Evolutionary conservation across 2,797 vertebrate genomes (phyloP), one percentile per base, ranked within the genome.

Genomic region (Tenualosa thibaudeaui): DNA sequence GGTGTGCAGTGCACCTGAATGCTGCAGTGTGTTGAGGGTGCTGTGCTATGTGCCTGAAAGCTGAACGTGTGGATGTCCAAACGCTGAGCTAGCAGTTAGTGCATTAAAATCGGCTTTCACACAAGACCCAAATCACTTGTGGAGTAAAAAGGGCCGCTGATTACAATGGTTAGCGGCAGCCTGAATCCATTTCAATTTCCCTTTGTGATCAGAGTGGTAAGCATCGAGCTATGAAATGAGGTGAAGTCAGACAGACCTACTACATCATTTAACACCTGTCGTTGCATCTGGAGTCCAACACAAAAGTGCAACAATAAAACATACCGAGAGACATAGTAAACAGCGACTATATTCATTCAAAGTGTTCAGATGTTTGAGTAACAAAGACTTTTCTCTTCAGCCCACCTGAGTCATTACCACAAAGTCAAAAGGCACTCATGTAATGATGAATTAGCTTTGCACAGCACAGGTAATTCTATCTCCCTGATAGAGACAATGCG

Each of bases 71-170:
- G 40, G 71, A 78, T 78, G 71, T 43, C 71, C 19, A 40, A 78
- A 22, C 19, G 71, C 71, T 78, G 71, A 78, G 71, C 37, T 78
- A 17, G 71, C 71, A 43, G 71, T 78, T 78, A 17, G 19, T 78
- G 71, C 17, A 7, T 78, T 78, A 78, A 46, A 78, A 46, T 46
- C 71, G 71, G 37, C 71, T 78, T 78, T 37, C 17, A 19, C 40
- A 17, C 40, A 46, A 78, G 71, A 22, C 71, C 71, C 71, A 46
- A 46, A 46, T 78, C 71, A 46, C 40, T 43, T 46, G 40, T 78
- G 71, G 71, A 46, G 37, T 78, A 19, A 78, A 43, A 78, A 78
- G 71, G 37, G 68, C 68, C 19, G 17, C 71, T 78, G 37, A 78
- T 46, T 78, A 46, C 40, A 43, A 22, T 75, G 40, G 15, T 46